Base-by-base conservation (phyloP, 2,113 vertebrate genomes). In the Copsychus sechellarum region DNA sequence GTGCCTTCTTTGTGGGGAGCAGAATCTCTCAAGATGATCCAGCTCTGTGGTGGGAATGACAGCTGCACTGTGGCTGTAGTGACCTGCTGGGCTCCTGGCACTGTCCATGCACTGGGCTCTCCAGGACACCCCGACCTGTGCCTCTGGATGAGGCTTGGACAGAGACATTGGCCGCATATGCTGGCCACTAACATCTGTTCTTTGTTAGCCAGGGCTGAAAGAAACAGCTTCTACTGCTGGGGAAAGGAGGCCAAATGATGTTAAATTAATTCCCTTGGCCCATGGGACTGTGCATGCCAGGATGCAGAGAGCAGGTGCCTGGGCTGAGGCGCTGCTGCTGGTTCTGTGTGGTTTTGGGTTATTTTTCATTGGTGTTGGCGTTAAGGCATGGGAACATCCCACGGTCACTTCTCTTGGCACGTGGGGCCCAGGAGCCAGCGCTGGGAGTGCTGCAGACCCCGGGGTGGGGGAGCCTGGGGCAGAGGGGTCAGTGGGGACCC, bases 231-330 rank as follows among this genome's bases (percentile, higher is more conserved):
- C n/a, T 14, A 1, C 19, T 8, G 21, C 1, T 3, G 26, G 70
- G 38, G 26, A n/a, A 2, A 33, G 84, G 14, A 25, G 29, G 47
- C 23, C 5, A 0, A 2, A 5, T 0, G 0, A 6, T 58, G 33
- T 8, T 3, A 15, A 43, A 21, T 8, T 3, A 18, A 38, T 24
- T 21, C 54, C n/a, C 38, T 54, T 16, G 10, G 70, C 19, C 7
- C 11, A 4, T 19, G 38, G 26, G 22, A 14, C 29, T 0, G 0
- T 2, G 19, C 2, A 0, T 42, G 60, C 20, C 65, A 1, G 38
- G n/a, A 25, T 21, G 24, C 53, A 22, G 42, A 31, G 24, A 28
- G 47, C 26, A 10, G 29, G 18, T 5, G 12, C 1, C 2, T 2
- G 33, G 47, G 34, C 28, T 5, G 34, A 13, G n/a, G n/a, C 51